Evolutionary conservation across 2,113 vertebrate species (phyloP).

Genomic region (Lanius collurio): DNA sequence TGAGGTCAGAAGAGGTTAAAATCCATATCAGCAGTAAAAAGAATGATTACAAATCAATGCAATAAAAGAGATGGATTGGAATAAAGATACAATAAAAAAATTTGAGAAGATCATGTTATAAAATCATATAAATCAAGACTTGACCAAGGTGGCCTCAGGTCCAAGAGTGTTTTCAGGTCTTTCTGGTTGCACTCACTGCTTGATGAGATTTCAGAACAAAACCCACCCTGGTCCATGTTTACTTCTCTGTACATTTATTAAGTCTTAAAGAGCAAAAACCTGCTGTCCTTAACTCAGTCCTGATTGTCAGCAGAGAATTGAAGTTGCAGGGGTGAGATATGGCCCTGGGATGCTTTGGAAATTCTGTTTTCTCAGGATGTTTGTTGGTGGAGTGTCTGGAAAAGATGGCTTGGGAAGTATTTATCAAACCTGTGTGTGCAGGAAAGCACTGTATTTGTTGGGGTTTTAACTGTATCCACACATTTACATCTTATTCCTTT

Average conservation of each 20-base stretch:
- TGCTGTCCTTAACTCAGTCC: neutral
- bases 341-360: neutral
- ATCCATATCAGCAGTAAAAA: neutral
- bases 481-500: neutral
- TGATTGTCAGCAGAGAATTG: neutral
- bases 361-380: neutral
- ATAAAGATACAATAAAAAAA: neutral
- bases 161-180: neutral
- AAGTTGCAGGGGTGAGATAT: rapidly evolving
- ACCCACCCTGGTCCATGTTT: neutral
- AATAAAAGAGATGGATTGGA: neutral
- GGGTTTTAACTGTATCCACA: neutral
- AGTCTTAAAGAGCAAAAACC: neutral
- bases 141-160: neutral
- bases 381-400: neutral
- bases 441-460: neutral
- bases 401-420: neutral
- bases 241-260: neutral
- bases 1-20: conserved; percentile 8
- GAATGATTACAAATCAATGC: neutral
- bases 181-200: neutral
- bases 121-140: neutral
- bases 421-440: neutral
- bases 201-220: neutral
- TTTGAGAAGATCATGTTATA: neutral